These are phyloP conservation scores for Sebastes hubbsi DNA, from an alignment of 2,797 vertebrate species.

Conservation along the genomic window DNA sequence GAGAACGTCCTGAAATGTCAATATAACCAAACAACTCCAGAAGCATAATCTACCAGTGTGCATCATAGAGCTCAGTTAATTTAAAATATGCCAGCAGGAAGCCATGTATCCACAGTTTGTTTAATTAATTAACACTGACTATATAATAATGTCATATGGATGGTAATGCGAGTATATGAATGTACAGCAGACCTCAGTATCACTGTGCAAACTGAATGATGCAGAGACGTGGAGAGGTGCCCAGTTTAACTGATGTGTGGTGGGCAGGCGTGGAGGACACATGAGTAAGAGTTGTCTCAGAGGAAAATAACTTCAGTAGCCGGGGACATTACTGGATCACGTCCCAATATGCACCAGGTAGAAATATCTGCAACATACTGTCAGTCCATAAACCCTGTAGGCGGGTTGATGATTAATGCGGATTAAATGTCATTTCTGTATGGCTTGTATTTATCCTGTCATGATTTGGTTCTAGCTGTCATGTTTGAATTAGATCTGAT, in stretches of 20 bases:
- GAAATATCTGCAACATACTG: neutral
- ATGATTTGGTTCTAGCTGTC: neutral
- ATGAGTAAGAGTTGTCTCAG: slow-evolving; percentile 10
- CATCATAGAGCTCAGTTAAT: neutral
- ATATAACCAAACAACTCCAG: neutral
- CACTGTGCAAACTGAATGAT: neutral
- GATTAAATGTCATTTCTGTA: neutral
- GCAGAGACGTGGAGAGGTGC: slow-evolving; percentile 11
- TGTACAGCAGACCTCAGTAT: neutral
- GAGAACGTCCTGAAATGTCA: neutral
- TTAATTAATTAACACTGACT: neutral
- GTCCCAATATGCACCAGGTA: neutral
- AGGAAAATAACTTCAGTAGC: slow-evolving; percentile 2
- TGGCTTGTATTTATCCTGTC: neutral
- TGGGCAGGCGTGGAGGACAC: slow-evolving; percentile 12
- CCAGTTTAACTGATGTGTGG: slow-evolving; percentile 24
- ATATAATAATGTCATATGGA: neutral
- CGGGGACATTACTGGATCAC: slow-evolving; percentile 13
- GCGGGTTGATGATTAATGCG: neutral
- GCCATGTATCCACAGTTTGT: neutral
- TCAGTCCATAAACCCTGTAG: neutral
- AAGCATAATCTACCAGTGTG: neutral
- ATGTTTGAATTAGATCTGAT: slow-evolving; percentile 16
- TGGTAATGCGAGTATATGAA: neutral
- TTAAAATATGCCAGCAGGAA: neutral